These are phyloP conservation scores for Eustalomyia histrio DNA, from an alignment of 2,888 invertebrate species.

Conservation along the genomic window DNA sequence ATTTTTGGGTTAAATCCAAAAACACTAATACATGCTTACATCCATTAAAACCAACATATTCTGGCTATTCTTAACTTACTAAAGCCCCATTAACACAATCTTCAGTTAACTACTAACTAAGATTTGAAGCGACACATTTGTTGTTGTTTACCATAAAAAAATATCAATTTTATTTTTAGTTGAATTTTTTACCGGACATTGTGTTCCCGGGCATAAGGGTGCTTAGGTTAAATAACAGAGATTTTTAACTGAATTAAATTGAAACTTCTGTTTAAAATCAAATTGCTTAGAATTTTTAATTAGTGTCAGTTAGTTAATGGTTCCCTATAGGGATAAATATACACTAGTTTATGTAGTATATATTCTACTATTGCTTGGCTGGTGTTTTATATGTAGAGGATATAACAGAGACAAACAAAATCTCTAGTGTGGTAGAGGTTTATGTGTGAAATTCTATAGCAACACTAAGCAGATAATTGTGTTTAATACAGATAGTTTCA, in stretches of 20 bases:
- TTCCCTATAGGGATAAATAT: conserved; percentile 19
- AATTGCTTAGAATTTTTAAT: conserved; percentile 54
- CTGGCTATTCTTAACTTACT: neutral
- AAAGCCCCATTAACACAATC: too few relatives aligned
- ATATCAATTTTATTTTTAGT: too few relatives aligned
- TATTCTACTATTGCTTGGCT: neutral
- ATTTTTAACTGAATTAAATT: conserved; percentile 59
- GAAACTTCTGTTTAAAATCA: conserved; percentile 43
- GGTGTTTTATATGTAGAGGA: too few relatives aligned
- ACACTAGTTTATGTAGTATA: too few relatives aligned
- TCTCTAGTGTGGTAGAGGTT: neutral
- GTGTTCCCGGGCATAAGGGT: neutral
- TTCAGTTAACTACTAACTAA: neutral
- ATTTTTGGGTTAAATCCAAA: neutral
- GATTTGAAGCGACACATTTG: neutral
- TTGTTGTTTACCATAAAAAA: too few relatives aligned
- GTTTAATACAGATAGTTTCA: neutral
- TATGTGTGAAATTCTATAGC: neutral
- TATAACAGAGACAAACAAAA: neutral
- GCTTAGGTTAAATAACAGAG: conserved; percentile 39
- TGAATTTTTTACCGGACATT: neutral
- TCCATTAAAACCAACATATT: conserved; percentile 14
- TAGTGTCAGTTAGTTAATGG: conserved; percentile 44
- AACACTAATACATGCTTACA: neutral
- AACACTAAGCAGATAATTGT: neutral